Conservation (phyloP, 2,888 invertebrate species). For the Pollenia angustigena region DNA sequence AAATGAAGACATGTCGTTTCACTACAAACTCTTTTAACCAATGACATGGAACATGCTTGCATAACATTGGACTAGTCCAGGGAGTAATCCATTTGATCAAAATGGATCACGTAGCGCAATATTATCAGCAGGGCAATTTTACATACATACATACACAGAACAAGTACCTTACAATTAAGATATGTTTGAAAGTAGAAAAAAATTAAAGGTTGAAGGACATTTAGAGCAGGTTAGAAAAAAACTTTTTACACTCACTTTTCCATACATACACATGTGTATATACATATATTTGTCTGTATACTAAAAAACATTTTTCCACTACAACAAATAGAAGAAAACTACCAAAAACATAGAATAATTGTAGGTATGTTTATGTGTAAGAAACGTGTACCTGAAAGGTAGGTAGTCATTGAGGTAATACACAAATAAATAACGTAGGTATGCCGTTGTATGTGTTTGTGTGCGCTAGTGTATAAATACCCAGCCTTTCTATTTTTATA, state of each 20-base stretch:
- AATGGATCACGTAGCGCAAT: no score
- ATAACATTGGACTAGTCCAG: no score
- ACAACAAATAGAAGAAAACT: conserved; percentile 1
- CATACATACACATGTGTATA: neutral
- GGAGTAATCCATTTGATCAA: no score
- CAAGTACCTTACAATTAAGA: conserved; percentile 41
- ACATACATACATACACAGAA: neutral
- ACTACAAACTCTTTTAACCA: no score
- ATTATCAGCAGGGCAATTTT: no score
- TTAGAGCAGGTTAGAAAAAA: conserved; percentile 29
- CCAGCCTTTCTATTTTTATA: neutral
- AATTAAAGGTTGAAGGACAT: conserved; percentile 60
- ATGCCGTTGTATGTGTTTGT: neutral
- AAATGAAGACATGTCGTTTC: no score
- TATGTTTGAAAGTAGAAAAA: conserved; percentile 47
- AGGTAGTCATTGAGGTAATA: conserved; percentile 31
- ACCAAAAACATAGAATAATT: no score
- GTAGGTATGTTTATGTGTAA: neutral
- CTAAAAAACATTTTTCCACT: conserved; percentile 1
- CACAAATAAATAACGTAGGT: neutral
- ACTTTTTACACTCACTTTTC: neutral
- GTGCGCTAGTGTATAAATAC: neutral
- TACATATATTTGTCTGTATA: neutral
- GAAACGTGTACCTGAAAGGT: neutral
- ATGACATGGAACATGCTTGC: no score